Evolutionary conservation across 2,888 invertebrate species (phyloP).

Genomic region (Reticulitermes lucifugus): DNA sequence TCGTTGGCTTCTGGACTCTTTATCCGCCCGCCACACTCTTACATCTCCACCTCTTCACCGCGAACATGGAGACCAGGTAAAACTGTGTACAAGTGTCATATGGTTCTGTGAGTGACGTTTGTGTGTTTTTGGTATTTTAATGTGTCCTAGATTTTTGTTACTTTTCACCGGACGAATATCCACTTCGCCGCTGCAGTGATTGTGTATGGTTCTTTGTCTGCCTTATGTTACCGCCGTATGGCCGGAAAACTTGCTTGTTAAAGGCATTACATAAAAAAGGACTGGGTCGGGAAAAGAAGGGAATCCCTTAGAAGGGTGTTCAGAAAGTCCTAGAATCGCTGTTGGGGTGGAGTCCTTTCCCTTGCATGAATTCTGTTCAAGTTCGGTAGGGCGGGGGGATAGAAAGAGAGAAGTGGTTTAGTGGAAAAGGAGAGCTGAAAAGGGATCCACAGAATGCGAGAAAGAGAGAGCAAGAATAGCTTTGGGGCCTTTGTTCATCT

Average conservation of each 20-base stretch:
- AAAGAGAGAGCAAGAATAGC: constrained; percentile 21
- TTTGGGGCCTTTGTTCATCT: constrained; percentile 37
- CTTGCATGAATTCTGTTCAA: background rate
- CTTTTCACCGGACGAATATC: background rate
- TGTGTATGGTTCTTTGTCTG: constrained; percentile 21
- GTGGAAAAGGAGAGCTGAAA: constrained; percentile 28
- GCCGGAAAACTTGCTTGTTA: constrained; percentile 13
- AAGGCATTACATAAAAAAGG: background rate
- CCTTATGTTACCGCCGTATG: background rate
- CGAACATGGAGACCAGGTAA: constrained; percentile 50
- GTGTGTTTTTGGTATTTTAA: background rate
- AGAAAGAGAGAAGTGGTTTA: constrained; percentile 21
- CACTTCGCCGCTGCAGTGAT: background rate
- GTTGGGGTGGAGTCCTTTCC: constrained; percentile 24
- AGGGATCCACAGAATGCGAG: background rate
- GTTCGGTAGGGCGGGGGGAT: background rate
- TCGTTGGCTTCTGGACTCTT: constrained; percentile 51
- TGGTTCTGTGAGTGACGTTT: background rate
- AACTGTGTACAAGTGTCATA: background rate
- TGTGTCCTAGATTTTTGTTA: background rate
- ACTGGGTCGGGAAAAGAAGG: constrained; percentile 23
- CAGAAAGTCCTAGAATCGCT: constrained; percentile 11
- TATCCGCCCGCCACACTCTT: constrained; percentile 50
- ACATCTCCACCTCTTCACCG: constrained; percentile 49
- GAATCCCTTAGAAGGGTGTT: constrained; percentile 16